phyloP scores from a whole-genome alignment of 2,797 vertebrate species.

The Ibycter americanus region DNA sequence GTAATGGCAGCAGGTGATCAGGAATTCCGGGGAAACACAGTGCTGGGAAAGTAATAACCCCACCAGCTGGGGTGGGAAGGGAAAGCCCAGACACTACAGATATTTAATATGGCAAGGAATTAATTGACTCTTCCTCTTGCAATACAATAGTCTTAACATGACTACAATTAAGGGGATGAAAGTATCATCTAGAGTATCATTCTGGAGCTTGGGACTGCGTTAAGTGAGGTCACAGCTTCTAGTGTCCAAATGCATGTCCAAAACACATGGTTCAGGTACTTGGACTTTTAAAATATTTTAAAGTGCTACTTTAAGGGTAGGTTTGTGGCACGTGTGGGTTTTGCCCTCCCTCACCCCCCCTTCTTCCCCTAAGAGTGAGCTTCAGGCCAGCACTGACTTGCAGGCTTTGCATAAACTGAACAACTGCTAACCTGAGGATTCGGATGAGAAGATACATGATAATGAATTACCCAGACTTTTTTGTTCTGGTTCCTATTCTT shows the following conservation, averaged over 20 bases:
- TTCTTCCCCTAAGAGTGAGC: neutral
- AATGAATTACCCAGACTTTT: neutral
- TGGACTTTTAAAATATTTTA: neutral
- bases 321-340: neutral
- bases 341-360: too few relatives aligned
- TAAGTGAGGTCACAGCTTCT: neutral
- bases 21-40: neutral
- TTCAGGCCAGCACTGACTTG: neutral
- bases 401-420: neutral
- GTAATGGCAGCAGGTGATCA: neutral
- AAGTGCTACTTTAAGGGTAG: neutral
- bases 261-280: neutral
- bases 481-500: neutral
- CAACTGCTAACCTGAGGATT: neutral
- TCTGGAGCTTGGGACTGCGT: neutral
- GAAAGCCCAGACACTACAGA: neutral
- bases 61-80: neutral
- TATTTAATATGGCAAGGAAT: neutral
- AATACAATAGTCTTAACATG: neutral
- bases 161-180: neutral
- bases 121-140: neutral
- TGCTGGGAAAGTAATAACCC: neutral
- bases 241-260: neutral
- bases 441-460: neutral
- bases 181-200: neutral